These are phyloP conservation scores for Pangasius larnaudii DNA, from an alignment of 2,797 vertebrate species.

Conservation along the genomic window DNA sequence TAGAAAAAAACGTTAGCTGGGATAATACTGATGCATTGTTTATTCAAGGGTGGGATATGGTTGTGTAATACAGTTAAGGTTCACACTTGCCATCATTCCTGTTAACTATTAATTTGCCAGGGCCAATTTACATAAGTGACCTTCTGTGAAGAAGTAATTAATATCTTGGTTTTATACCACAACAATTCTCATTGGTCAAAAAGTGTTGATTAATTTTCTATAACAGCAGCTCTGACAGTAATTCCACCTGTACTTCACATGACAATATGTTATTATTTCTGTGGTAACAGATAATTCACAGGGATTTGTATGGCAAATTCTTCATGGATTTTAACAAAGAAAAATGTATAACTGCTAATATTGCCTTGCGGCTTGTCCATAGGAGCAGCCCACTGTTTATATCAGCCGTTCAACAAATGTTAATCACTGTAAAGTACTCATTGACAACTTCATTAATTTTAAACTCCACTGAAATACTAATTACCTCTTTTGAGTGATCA, in stretches of 20 bases:
- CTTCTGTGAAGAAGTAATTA: not conserved
- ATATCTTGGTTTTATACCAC: not conserved
- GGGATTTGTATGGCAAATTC: not conserved
- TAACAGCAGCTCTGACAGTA: not conserved
- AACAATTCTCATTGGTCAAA: not conserved
- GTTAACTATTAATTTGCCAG: not conserved
- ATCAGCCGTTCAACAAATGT: not conserved
- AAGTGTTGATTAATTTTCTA: not conserved
- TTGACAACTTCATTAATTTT: not conserved
- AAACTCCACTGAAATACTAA: not conserved
- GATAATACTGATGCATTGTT: not conserved
- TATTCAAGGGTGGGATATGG: not conserved
- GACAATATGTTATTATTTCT: not conserved
- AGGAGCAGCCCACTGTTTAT: not conserved
- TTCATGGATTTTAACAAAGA: not conserved
- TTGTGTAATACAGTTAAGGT: not conserved
- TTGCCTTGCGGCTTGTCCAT: not conserved
- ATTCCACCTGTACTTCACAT: not conserved
- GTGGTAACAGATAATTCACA: not conserved
- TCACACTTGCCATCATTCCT: not conserved
- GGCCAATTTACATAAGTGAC: not conserved
- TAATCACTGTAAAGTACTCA: not conserved
- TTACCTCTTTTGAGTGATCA: not conserved
- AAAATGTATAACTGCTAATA: not conserved
- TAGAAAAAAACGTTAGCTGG: not conserved